Evolutionary conservation across 2,797 vertebrate genomes (phyloP).

Genomic region (Silurus lanzhouensis): DNA sequence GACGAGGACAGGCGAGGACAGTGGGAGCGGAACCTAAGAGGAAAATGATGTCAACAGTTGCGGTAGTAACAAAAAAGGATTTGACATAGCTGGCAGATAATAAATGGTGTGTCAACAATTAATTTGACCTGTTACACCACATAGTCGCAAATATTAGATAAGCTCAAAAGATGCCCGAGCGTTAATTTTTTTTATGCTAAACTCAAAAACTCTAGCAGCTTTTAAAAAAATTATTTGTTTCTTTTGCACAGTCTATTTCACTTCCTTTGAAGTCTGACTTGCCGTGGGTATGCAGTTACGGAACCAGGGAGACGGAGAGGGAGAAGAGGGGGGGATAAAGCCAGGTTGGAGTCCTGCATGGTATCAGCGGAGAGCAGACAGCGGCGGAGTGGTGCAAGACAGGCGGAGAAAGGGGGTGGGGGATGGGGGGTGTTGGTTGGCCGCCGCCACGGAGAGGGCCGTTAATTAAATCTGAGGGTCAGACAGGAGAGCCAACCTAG

Average conservation of each 20-base stretch:
- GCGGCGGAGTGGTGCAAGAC: constrained; percentile 61
- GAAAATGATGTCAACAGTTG: neutral
- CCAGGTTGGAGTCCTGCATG: constrained; percentile 63
- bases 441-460: constrained; percentile 70
- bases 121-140: neutral
- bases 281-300: constrained; percentile 54
- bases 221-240: constrained; percentile 25
- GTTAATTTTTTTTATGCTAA: constrained; percentile 52
- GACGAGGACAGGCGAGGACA: constrained; percentile 37
- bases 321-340: constrained; percentile 30
- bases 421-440: constrained; percentile 64
- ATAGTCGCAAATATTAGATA: constrained; percentile 20
- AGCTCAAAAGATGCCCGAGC: constrained; percentile 27
- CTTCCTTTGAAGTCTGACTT: constrained; percentile 58
- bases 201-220: constrained; percentile 34
- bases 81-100: neutral
- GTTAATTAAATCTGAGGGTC: constrained; percentile 84
- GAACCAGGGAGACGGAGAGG: constrained; percentile 52
- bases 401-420: constrained; percentile 55
- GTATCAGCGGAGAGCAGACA: constrained; percentile 68
- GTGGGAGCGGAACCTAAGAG: neutral
- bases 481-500: constrained; percentile 78
- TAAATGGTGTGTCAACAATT: neutral
- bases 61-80: neutral
- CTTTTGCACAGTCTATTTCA: constrained; percentile 55